A percentile compares a stretch with the other conserved stretches of the same genome.
Conservation (phyloP, 2,888 invertebrate genomes). For the Temnothorax ravouxi region DNA sequence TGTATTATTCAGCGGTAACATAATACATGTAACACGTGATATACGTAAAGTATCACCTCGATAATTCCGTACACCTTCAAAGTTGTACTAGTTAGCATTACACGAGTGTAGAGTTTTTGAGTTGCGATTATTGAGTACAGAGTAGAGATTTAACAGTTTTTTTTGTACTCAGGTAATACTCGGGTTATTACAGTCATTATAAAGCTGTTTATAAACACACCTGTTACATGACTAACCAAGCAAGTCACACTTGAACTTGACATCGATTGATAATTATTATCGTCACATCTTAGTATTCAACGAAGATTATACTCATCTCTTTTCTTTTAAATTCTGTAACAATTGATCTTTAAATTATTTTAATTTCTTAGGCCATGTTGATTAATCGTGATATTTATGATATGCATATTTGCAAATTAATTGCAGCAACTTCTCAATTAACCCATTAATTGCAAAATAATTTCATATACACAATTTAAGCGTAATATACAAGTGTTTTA, state of each 20-base stretch:
- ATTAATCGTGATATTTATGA: neutral
- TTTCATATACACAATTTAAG: neutral
- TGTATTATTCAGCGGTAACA: neutral
- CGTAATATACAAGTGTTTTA: neutral
- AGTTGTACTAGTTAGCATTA: neutral
- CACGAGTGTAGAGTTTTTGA: neutral
- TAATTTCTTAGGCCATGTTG: neutral
- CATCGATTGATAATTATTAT: neutral
- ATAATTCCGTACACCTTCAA: neutral
- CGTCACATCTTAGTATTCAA: neutral
- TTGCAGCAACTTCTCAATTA: neutral
- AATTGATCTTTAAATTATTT: neutral
- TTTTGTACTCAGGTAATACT: too few species aligned
- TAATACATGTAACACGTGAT: neutral
- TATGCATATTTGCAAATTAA: neutral
- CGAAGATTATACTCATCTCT: neutral
- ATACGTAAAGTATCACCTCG: neutral
- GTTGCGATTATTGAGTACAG: neutral
- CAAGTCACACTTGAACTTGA: neutral
- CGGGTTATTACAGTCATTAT: neutral
- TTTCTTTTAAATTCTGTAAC: neutral
- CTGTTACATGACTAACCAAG: neutral
- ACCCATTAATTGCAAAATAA: neutral
- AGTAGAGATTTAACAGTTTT: neutral
- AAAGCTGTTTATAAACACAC: neutral